phyloP scores from a whole-genome alignment of 1,140 invertebrate genomes.

The Drosophila pandora region DNA sequence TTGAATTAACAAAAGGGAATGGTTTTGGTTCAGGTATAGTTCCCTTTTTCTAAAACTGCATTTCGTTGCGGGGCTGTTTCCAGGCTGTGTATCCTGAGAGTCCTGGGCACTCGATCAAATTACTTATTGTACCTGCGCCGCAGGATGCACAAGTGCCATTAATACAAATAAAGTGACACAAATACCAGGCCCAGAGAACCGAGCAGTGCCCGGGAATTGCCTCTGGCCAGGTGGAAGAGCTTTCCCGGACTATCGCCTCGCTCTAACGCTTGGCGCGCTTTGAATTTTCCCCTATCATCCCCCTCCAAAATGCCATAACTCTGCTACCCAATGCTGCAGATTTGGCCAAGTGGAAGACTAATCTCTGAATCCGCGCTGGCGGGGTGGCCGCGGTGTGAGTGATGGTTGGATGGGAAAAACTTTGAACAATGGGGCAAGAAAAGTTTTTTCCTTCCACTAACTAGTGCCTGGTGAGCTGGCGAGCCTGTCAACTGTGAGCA shows the following conservation, averaged over 20 bases:
- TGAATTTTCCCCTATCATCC: not conserved
- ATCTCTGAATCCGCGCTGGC: constrained; percentile 67
- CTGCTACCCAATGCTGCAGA: constrained; percentile 63
- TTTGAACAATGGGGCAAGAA: constrained; percentile 75
- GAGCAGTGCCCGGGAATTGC: constrained; percentile 25
- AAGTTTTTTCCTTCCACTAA: constrained; percentile 57
- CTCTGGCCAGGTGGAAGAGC: constrained; percentile 54
- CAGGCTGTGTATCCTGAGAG: not conserved
- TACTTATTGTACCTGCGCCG: constrained; percentile 74
- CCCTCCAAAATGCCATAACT: constrained; percentile 60
- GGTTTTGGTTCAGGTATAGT: not conserved
- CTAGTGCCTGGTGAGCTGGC: constrained; percentile 53
- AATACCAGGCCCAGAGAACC: constrained; percentile 39
- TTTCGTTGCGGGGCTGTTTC: not conserved
- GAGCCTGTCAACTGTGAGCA: constrained; percentile 72
- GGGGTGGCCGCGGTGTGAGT: constrained; percentile 30
- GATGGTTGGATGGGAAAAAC: constrained; percentile 49
- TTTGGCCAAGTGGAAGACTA: constrained; percentile 80
- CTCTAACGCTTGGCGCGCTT: constrained; percentile 33
- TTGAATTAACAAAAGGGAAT: constrained; percentile 46
- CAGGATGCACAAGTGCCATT: constrained; percentile 76
- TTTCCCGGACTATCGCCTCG: constrained; percentile 33
- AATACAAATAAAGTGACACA: constrained; percentile 79
- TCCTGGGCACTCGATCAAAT: constrained; percentile 69
- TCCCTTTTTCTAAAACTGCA: constrained; percentile 10